Percentiles rank a stretch among this genome's conserved stretches.
Evolutionary conservation across 1,140 invertebrate genomes (phyloP).

Genomic region (Euwallacea fornicatus): DNA sequence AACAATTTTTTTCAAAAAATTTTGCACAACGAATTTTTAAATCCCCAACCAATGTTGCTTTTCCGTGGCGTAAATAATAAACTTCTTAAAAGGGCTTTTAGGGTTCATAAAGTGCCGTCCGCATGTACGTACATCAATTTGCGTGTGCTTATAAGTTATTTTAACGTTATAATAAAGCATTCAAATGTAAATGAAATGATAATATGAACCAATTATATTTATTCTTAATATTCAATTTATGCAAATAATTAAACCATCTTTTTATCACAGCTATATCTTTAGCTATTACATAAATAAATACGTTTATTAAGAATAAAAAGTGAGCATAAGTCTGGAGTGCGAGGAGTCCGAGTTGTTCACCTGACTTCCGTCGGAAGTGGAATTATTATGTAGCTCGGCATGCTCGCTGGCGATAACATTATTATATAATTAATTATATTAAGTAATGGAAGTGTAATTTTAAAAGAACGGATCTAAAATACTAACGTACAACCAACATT

Average conservation of each 20-base stretch:
- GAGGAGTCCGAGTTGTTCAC: not conserved
- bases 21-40: too few species aligned
- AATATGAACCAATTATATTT: too few species aligned
- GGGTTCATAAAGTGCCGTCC: too few species aligned
- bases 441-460: not conserved
- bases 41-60: too few species aligned
- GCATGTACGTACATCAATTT: too few species aligned
- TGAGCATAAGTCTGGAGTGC: not conserved
- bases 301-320: not conserved
- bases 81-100: too few species aligned
- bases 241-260: not conserved
- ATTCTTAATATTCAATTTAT: too few species aligned
- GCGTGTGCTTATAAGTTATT: too few species aligned
- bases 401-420: not conserved
- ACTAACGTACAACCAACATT: not conserved
- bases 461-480: not conserved
- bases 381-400: not conserved
- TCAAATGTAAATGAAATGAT: too few species aligned
- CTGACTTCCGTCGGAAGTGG: conserved; percentile 8
- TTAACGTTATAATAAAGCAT: too few species aligned
- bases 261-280: not conserved
- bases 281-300: not conserved
- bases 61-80: too few species aligned
- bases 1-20: not conserved
- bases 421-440: conserved; percentile 1